phyloP scores from a whole-genome alignment of 2,113 vertebrate species.

The Desmodus rotundus region DNA sequence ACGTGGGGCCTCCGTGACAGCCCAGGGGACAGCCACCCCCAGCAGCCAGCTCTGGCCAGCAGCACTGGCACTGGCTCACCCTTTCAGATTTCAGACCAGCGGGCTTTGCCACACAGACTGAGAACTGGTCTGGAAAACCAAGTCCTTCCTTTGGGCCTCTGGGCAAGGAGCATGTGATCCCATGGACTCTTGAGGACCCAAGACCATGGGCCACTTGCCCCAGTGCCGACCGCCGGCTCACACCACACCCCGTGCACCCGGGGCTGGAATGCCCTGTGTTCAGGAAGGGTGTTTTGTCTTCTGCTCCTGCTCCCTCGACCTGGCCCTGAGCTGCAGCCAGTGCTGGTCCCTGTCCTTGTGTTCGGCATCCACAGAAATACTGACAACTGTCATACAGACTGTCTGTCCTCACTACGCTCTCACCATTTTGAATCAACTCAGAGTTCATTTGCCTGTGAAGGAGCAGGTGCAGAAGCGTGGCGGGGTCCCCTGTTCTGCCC shows the following conservation, averaged over 20 bases:
- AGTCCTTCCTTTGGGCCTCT: neutral
- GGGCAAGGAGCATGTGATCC: accelerated
- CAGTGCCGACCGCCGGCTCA: accelerated
- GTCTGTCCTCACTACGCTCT: accelerated
- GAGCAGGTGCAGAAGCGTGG: neutral
- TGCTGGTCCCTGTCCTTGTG: too few species aligned
- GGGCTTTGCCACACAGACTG: neutral
- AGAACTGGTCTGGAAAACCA: neutral
- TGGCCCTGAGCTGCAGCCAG: neutral
- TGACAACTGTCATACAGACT: accelerated
- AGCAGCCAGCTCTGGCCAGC: neutral
- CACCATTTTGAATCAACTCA: neutral
- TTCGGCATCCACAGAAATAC: accelerated
- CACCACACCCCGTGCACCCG: accelerated
- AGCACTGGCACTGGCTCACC: too few species aligned
- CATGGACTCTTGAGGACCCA: neutral
- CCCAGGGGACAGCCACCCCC: neutral
- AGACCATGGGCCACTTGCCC: neutral
- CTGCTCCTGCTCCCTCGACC: accelerated
- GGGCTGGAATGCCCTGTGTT: too few species aligned
- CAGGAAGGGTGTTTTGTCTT: neutral
- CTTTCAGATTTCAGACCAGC: neutral
- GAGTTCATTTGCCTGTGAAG: neutral
- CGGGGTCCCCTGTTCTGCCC: neutral
- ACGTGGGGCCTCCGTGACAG: neutral